Base-by-base conservation (phyloP, 2,888 invertebrate species). In the Zele albiditarsus region DNA sequence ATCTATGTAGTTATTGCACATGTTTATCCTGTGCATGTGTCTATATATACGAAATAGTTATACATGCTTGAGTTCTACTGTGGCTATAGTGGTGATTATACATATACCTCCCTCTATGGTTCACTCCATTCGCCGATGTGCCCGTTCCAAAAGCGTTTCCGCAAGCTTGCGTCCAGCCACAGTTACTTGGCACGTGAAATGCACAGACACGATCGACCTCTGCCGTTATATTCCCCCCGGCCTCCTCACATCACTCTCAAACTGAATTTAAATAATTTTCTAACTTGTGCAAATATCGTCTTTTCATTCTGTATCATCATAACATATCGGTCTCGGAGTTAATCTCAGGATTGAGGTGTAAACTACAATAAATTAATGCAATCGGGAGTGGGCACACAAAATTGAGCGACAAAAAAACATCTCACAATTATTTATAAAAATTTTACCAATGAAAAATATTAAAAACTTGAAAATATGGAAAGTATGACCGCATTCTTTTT, bases 161-260 rank as follows among this genome's bases (percentile, higher is more conserved):
- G 38, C 38, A 38, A 38, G 38, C 38, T 38, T 38, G 38, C 38
- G 38, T 38, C 38, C 31, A 63, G 28, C 63, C 63, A 31, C 63
- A 63, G 63, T 63, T 63, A 63, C 31, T 63, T 63, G 63, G 63
- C 63, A 63, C 33, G 33, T 20, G 63, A 10, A 33, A n/a, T 16
- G 23, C 53, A 63, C 33, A 31, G 16, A 20, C 31, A 63, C 38
- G 38, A 38, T 38, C 38, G 38, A 38, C 38, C 38, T 38, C 8
- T 38, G 27, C 25, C 27, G 28, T 23, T 25, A 14, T 14, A 60
- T 60, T 60, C 27, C 4, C 60, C 16, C 25, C 60, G 27, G 38
- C 38, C 46, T 46, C 3, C n/a, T 16, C n/a, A n/a, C n/a, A 58
- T 27, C 27, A 58, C 12, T 27, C 58, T 27, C 58, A 58, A 58